phyloP scores from a whole-genome alignment of 1,140 invertebrate species.

The Vanessa atalanta region DNA sequence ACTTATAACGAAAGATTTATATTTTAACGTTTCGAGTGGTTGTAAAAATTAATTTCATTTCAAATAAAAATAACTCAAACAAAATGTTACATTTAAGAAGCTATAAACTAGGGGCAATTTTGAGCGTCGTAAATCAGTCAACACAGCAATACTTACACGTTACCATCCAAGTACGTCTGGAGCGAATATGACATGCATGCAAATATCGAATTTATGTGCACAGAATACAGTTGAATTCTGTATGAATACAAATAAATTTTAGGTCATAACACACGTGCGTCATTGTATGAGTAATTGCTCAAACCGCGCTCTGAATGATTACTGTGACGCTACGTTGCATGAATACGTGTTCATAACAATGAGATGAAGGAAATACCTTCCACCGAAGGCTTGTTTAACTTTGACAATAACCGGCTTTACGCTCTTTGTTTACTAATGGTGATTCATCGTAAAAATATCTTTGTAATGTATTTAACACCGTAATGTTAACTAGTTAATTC shows the following conservation, averaged over 20 bases:
- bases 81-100: background rate
- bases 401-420: background rate
- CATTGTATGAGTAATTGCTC: slow-evolving; percentile 10
- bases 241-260: background rate
- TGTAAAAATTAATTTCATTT: background rate
- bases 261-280: background rate
- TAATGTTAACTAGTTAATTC: no score
- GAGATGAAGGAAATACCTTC: slow-evolving; percentile 2
- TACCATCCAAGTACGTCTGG: background rate
- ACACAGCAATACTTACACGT: slow-evolving; percentile 2
- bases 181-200: background rate
- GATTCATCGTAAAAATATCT: background rate
- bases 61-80: background rate
- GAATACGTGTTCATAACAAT: slow-evolving; percentile 8
- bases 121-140: slow-evolving; percentile 5
- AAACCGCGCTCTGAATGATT: slow-evolving; percentile 8
- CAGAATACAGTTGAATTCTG: background rate
- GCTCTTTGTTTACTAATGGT: background rate
- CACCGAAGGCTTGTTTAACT: slow-evolving; percentile 5
- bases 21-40: background rate
- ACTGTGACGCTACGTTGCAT: slow-evolving; percentile 7
- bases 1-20: no score
- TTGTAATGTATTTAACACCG: no score
- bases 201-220: background rate
- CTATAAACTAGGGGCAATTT: background rate